These are phyloP conservation scores for Stichodactyla helianthus DNA, from an alignment of 64 coral and sea anemone species.

Conservation along the genomic window DNA sequence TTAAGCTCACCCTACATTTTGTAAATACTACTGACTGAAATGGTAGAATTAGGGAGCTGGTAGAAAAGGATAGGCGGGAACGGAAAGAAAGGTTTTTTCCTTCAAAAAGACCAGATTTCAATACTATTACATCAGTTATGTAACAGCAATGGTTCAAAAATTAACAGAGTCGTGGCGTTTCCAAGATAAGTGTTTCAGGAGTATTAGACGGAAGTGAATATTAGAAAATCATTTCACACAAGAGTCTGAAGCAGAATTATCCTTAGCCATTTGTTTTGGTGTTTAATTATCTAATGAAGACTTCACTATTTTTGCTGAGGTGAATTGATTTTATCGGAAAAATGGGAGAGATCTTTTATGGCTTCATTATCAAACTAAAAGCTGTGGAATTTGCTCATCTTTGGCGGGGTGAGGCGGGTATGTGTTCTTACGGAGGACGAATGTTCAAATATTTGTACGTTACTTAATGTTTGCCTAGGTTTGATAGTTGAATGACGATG, in stretches of 20 bases:
- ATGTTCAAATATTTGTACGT: not conserved
- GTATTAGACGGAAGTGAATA: no score
- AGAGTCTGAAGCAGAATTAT: no score
- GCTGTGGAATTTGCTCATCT: not conserved
- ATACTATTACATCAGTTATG: not conserved
- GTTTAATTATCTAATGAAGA: no score
- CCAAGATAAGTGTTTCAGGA: no score
- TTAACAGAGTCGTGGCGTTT: not conserved
- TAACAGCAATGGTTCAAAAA: not conserved
- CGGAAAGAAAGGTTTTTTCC: not conserved
- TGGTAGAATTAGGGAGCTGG: not conserved
- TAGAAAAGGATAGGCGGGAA: not conserved
- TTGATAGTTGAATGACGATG: not conserved
- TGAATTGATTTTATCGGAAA: not conserved
- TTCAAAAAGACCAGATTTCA: not conserved
- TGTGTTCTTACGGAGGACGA: not conserved
- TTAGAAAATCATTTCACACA: no score
- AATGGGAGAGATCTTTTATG: not conserved
- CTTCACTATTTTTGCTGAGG: not conserved
- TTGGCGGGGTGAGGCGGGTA: not conserved
- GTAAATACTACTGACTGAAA: not conserved
- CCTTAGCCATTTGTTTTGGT: no score
- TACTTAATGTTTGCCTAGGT: not conserved
- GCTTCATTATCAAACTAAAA: not conserved
- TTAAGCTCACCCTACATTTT: not conserved